A percentile compares a stretch with the other conserved stretches of the same genome.
phyloP scores from a whole-genome alignment of 2,888 invertebrate genomes.

The Lochmaea crataegi region DNA sequence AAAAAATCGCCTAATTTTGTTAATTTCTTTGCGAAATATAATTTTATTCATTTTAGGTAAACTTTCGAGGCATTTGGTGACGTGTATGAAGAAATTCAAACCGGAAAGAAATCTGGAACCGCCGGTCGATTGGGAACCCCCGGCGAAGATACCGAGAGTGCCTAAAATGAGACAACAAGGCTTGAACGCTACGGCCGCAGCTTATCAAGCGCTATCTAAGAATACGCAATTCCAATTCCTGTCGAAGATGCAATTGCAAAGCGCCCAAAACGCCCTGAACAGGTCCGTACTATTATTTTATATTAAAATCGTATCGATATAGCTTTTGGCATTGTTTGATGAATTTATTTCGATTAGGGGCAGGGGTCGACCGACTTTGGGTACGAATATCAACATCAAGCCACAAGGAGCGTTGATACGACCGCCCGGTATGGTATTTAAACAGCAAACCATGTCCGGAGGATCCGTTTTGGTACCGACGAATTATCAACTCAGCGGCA shows the following conservation, averaged over 20 bases:
- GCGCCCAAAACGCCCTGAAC: conserved; percentile 47
- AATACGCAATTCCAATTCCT: conserved; percentile 61
- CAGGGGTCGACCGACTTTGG: conserved; percentile 61
- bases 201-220: conserved; percentile 66
- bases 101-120: conserved; percentile 88
- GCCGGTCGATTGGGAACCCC: conserved; percentile 91
- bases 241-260: conserved; percentile 61
- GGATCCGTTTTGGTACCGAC: conserved; percentile 70
- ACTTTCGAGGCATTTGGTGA: conserved; percentile 85
- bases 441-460: conserved; percentile 71
- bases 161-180: conserved; percentile 63
- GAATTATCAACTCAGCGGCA: conserved; percentile 71
- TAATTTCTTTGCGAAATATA: too few species aligned
- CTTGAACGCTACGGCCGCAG: conserved; percentile 63
- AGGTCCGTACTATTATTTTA: conserved; percentile 13
- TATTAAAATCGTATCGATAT: background rate
- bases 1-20: too few species aligned
- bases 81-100: conserved; percentile 90
- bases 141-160: conserved; percentile 90
- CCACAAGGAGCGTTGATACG: conserved; percentile 55
- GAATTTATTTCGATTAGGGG: conserved; percentile 47
- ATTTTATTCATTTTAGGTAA: conserved; percentile 64
- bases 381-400: conserved; percentile 46
- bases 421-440: conserved; percentile 74
- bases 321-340: background rate